Evolutionary conservation across 2,888 invertebrate species (phyloP), one percentile per base, ranked within the genome.

Genomic region (Terebella lapidaria): DNA sequence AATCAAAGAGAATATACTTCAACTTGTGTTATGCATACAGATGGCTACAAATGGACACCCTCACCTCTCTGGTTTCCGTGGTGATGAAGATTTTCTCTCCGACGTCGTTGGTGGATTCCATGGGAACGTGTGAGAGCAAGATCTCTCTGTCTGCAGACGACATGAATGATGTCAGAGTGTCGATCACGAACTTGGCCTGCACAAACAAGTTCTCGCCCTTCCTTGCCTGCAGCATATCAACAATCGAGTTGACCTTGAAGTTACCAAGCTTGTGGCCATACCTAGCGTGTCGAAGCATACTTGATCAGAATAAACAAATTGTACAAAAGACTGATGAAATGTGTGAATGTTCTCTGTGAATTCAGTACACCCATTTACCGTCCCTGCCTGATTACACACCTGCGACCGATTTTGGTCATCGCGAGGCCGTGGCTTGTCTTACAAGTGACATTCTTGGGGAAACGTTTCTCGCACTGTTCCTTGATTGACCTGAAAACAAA

Each of bases 141-240:
- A 80, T 71, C 29, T 58, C 30, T 15, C 45, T 42, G 63, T 77
- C 78, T 35, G 72, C 72, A 4, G 80, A 79, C 10, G 72, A 65
- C 45, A 76, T 62, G 66, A 71, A 81, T 20, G 57, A 69, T 55
- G 73, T 71, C 24, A 78, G 56, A 1, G 77, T 76, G n/a, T 72
- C 68, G 52, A 72, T 53, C 10, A 76, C 74, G 64, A 73, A 71
- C 64, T 75, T 75, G 29, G 74, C 73, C 42, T 73, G 70, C 3
- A 75, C 63, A 61, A 65, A 77, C 52, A 72, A 58, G 58, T 71
- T 75, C 42, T 70, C 67, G 53, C 74, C 75, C 64, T 76, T 74
- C 49, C 24, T 22, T 5, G 18, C 5, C 5, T 22, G 15, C 24
- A 49, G 5, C 24, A 5, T 5, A 24, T 15, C 15, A 22, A 49